phyloP scores from a whole-genome alignment of 2,113 vertebrate species.

The Muntiacus reevesi region DNA sequence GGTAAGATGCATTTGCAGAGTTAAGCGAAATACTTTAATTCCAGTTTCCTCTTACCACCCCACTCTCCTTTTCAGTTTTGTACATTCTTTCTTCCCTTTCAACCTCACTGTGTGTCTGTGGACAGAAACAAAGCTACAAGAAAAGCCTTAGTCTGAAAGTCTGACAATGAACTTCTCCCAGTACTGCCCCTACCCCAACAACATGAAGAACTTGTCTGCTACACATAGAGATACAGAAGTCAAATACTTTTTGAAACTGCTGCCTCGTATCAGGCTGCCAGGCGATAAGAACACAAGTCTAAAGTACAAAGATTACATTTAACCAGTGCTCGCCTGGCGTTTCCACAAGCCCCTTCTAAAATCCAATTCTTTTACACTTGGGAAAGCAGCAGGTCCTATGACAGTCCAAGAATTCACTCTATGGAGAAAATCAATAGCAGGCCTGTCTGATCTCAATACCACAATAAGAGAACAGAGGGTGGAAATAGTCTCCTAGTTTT shows the following conservation, averaged over 20 bases:
- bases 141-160: not conserved
- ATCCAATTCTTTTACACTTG: not conserved
- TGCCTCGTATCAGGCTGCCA: not conserved
- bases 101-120: not conserved
- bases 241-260: not conserved
- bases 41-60: not conserved
- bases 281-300: slow-evolving; percentile 27
- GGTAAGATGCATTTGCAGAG: not conserved
- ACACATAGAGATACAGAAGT: not conserved
- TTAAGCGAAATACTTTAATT: not conserved
- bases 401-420: not conserved
- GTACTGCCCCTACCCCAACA: not conserved
- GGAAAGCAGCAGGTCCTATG: not conserved
- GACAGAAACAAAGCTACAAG: not conserved
- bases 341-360: slow-evolving; percentile 7
- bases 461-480: no score
- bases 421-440: not conserved
- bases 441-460: not conserved
- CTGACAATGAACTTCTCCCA: not conserved
- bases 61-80: not conserved
- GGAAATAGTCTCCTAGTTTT: not conserved
- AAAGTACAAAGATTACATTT: slow-evolving; percentile 21
- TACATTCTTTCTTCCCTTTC: not conserved
- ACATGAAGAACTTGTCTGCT: not conserved
- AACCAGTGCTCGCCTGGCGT: not conserved